Evolutionary conservation across 2,797 vertebrate species (phyloP).

Genomic region (Prunella strophiata): DNA sequence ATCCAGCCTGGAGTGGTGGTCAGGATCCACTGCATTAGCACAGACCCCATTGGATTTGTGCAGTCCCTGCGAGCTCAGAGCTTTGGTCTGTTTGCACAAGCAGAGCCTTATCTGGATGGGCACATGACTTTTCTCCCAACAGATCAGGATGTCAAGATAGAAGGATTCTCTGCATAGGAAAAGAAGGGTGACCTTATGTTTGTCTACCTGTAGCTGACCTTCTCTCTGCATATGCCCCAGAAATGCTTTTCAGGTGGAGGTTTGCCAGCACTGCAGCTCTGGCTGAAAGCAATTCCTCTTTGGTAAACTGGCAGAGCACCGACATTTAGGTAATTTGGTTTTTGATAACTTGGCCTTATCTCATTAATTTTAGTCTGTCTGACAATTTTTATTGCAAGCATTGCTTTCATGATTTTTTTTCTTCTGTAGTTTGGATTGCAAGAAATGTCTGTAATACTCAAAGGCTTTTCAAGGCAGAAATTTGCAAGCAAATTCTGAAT

Average conservation of each 20-base stretch:
- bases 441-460: neutral
- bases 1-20: fast-evolving
- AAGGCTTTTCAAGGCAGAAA: neutral
- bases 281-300: neutral
- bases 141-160: neutral
- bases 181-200: neutral
- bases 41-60: fast-evolving
- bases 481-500: neutral
- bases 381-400: neutral
- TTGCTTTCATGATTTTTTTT: neutral
- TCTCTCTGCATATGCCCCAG: neutral
- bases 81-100: neutral
- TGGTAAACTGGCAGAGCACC: neutral
- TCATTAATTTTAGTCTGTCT: neutral
- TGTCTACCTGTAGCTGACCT: neutral
- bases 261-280: fast-evolving
- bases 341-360: neutral
- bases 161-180: neutral
- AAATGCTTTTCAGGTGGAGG: neutral
- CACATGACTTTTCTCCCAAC: neutral
- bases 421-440: neutral
- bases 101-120: neutral
- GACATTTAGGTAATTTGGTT: neutral
- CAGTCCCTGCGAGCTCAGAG: neutral
- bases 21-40: neutral